Percentiles rank a stretch among this genome's conserved stretches.
Conservation (phyloP, 1,140 invertebrate species). For the Lepidurus couesii region DNA sequence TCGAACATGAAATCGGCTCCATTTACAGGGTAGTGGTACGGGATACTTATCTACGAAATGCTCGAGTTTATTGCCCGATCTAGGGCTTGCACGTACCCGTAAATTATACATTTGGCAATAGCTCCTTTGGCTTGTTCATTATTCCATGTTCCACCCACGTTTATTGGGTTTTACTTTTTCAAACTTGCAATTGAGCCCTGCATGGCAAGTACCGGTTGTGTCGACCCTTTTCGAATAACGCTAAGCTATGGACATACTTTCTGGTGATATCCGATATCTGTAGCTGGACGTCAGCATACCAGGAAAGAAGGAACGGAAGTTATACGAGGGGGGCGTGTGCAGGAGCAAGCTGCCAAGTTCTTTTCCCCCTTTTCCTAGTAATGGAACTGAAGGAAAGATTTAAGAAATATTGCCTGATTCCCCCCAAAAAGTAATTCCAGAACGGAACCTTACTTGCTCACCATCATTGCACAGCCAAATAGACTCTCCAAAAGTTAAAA, state of each 20-base stretch:
- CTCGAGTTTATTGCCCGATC: too few species aligned
- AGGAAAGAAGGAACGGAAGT: background rate
- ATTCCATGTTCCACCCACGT: background rate
- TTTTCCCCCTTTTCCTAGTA: background rate
- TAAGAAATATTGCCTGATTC: background rate
- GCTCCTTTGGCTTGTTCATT: conserved; percentile 15
- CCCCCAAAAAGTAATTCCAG: background rate
- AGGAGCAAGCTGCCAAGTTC: conserved; percentile 2
- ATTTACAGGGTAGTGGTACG: too few species aligned
- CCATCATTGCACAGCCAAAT: background rate
- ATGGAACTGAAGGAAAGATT: background rate
- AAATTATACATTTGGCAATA: background rate
- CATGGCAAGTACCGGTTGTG: background rate
- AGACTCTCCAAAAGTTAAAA: too few species aligned
- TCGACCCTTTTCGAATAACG: conserved; percentile 3
- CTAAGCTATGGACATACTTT: background rate
- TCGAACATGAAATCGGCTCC: too few species aligned
- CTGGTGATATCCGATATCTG: background rate
- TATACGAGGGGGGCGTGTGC: background rate
- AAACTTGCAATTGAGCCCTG: background rate
- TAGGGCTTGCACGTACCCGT: too few species aligned
- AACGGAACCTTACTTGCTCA: background rate
- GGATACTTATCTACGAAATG: too few species aligned
- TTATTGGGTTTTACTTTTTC: background rate
- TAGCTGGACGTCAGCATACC: background rate